Base-by-base conservation (phyloP, 2,113 vertebrate species). In the Takifugu bimaculatus region DNA sequence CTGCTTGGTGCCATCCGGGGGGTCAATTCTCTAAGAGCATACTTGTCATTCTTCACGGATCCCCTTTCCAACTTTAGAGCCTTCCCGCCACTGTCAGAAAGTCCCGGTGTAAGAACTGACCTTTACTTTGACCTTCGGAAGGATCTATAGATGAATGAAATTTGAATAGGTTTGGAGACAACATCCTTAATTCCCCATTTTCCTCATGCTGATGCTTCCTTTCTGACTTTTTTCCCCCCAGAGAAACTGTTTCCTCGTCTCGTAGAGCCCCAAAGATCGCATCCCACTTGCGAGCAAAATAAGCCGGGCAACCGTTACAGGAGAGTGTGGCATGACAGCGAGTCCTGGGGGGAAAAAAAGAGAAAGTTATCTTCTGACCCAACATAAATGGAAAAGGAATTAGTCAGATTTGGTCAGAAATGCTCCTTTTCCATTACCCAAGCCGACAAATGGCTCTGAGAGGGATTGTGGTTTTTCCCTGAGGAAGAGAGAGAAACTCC, bases 401-500 rank as follows among this genome's bases (percentile, higher is more conserved):
- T 78, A 83, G 69, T 6, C 53, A 63, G 57, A 82, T 73, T 78
- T 79, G 79, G 75, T n/a, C 58, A 57, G 65, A 82, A 80, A 81
- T 63, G 60, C 60, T 75, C 55, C 55, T 80, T 88, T 89, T 88
- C 88, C 88, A 89, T 85, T 77, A 84, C 78, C 61, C 56, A 77
- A 58, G 81, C 85, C 87, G 85, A 86, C 82, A 72, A 72, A 69
- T 74, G 85, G 86, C 82, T 89, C 85, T 57, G 45, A 74, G 76
- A 82, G 80, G 81, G 81, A 83, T 86, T 88, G 88, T 79, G 88
- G 88, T 88, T 82, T 63, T 49, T 66, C 65, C 66, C 2, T n/a
- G 26, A 57, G 49, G 62, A 63, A 76, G 70, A 68, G 57, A 44
- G 51, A 50, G 52, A 66, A 64, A 42, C 43, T 45, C 71, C 77